A percentile compares a stretch with the other conserved stretches of the same genome.
These are phyloP conservation scores for Leptopilina syphax DNA, from an alignment of 2,888 invertebrate species.

Conservation along the genomic window DNA sequence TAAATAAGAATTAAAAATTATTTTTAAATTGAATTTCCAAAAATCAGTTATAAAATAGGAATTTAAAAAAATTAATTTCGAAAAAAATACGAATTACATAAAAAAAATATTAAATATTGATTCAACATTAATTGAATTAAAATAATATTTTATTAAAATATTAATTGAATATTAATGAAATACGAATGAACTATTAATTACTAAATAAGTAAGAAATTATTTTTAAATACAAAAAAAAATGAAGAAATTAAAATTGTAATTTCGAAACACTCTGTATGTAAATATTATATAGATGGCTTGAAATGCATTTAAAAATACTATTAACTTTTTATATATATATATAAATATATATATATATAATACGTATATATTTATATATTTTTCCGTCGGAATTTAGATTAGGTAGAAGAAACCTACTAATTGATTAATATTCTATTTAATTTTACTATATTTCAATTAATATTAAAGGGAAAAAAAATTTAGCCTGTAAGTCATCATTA, in stretches of 20 bases:
- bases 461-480: slow-evolving; percentile 52
- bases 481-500: slow-evolving; percentile 65
- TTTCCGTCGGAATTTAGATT: slow-evolving; percentile 77
- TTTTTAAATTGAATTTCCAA: no score
- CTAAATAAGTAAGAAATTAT: no score
- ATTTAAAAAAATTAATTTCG: no score
- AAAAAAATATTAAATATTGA: no score
- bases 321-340: slow-evolving; percentile 76
- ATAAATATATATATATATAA: slow-evolving; percentile 2
- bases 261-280: slow-evolving; percentile 51
- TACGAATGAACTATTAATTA: no score
- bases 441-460: slow-evolving; percentile 68
- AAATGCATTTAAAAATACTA: slow-evolving; percentile 73
- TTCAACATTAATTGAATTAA: no score
- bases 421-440: slow-evolving; percentile 70
- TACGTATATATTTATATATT: slow-evolving; percentile 64
- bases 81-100: no score
- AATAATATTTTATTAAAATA: no score
- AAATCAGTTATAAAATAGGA: no score
- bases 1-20: no score
- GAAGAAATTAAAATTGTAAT: background rate
- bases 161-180: no score
- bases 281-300: slow-evolving; percentile 73
- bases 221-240: background rate
- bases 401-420: slow-evolving; percentile 71